Evolutionary conservation across 2,797 vertebrate species (phyloP).

Genomic region (Triplophysa yarkandensis): DNA sequence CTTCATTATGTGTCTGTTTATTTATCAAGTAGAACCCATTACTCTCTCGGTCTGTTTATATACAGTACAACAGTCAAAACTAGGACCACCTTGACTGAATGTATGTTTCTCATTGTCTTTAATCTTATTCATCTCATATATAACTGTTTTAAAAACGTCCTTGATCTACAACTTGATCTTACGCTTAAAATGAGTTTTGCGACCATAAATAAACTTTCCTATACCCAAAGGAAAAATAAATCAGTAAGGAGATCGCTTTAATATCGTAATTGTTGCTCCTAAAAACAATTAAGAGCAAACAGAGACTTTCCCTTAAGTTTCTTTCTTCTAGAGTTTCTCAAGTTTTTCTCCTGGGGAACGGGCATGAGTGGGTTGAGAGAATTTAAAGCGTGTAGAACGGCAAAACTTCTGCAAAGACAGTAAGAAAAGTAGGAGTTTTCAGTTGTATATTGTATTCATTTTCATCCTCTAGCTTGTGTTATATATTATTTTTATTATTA

Average conservation of each 20-base stretch:
- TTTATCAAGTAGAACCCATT: constrained; percentile 6
- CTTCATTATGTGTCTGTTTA: constrained; percentile 9
- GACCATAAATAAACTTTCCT: background rate
- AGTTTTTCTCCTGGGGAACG: background rate
- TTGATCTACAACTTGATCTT: background rate
- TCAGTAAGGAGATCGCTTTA: constrained; percentile 6
- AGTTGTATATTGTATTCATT: no score
- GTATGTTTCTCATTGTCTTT: background rate
- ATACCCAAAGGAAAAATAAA: background rate
- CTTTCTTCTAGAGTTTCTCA: background rate
- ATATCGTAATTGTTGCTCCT: background rate
- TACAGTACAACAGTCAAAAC: background rate
- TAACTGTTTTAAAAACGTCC: background rate
- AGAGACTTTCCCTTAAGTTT: background rate
- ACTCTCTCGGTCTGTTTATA: background rate
- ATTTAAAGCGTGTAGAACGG: background rate
- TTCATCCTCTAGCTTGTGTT: no score
- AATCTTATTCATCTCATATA: background rate
- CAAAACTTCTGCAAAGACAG: background rate
- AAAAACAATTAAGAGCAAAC: constrained; percentile 1
- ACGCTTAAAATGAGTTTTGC: background rate
- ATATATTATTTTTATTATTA: no score
- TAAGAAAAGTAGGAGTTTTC: background rate
- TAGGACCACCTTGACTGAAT: background rate
- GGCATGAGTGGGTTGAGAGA: background rate